Evolutionary conservation across 2,797 vertebrate genomes (phyloP).

Genomic region (Otolemur crassicaudatus): DNA sequence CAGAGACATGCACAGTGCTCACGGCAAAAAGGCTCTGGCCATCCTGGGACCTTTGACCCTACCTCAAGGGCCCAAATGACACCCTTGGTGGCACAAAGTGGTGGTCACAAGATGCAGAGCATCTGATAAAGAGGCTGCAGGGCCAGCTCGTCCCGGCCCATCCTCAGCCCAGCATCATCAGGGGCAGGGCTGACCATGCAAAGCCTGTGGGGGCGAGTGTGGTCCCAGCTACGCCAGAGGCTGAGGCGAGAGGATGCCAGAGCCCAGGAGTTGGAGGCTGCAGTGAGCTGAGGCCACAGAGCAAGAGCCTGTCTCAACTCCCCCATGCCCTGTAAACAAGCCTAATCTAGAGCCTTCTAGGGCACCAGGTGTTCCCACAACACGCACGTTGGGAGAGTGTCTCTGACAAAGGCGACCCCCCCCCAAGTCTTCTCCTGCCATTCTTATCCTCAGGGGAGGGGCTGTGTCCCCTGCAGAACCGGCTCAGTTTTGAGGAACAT

Average conservation of each 20-base stretch:
- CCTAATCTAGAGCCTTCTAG: neutral
- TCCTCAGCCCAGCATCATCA: neutral
- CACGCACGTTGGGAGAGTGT: too few relatives aligned
- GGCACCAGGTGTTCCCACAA: neutral
- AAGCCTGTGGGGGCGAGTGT: too few relatives aligned
- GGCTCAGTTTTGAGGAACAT: neutral
- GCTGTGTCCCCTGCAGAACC: too few relatives aligned
- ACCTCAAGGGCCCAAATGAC: neutral
- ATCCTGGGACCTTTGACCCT: neutral
- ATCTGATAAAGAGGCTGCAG: neutral
- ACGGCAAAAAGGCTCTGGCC: too few relatives aligned
- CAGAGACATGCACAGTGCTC: neutral
- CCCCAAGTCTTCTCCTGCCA: neutral
- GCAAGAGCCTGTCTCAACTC: neutral
- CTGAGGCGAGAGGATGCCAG: neutral
- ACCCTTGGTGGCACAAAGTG: too few relatives aligned
- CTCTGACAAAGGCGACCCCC: neutral
- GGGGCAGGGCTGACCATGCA: neutral
- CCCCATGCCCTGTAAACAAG: too few relatives aligned
- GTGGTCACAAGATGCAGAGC: accelerated
- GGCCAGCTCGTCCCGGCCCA: too few relatives aligned
- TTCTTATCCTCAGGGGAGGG: neutral
- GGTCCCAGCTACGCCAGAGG: neutral
- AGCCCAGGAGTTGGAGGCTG: neutral
- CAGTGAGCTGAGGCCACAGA: too few relatives aligned